Evolutionary conservation across 2,888 invertebrate species (phyloP).

Genomic region (Eupithecia tripunctaria): DNA sequence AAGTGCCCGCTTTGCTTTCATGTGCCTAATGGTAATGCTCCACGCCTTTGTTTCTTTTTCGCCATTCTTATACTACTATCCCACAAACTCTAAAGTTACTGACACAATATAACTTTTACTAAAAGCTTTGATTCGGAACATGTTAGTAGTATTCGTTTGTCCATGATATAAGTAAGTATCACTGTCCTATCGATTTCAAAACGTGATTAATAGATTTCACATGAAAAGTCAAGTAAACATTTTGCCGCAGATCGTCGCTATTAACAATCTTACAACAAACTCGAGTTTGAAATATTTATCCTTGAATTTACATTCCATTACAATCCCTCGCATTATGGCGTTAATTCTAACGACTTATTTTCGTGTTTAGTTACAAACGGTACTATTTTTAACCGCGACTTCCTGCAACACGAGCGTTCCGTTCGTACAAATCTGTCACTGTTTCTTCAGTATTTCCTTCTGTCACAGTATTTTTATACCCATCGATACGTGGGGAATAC

Average conservation of each 20-base stretch:
- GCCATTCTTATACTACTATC: conserved; percentile 19
- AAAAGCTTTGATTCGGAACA: neutral
- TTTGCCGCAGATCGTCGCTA: neutral
- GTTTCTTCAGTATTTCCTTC: conserved; percentile 51
- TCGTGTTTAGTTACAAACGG: conserved; percentile 42
- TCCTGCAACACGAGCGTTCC: conserved; percentile 61
- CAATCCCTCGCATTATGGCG: conserved; percentile 33
- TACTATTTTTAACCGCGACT: conserved; percentile 56
- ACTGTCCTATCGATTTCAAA: neutral
- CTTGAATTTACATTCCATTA: conserved; percentile 23
- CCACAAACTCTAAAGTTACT: neutral
- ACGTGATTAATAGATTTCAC: neutral
- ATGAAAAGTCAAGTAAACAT: neutral
- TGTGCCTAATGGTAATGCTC: conserved; percentile 55
- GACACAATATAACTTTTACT: conserved; percentile 1
- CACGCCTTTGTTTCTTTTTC: conserved; percentile 41
- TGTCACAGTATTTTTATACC: conserved; percentile 47
- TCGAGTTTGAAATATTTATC: conserved; percentile 18
- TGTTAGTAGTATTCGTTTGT: no score
- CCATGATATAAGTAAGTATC: no score
- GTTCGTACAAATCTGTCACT: conserved; percentile 61
- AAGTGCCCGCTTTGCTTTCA: conserved; percentile 67
- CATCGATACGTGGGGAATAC: conserved; percentile 13
- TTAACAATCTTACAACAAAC: neutral
- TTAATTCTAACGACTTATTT: conserved; percentile 50